Conservation (phyloP, 2,888 invertebrate genomes). For the Nephrocerus scutellatus region DNA sequence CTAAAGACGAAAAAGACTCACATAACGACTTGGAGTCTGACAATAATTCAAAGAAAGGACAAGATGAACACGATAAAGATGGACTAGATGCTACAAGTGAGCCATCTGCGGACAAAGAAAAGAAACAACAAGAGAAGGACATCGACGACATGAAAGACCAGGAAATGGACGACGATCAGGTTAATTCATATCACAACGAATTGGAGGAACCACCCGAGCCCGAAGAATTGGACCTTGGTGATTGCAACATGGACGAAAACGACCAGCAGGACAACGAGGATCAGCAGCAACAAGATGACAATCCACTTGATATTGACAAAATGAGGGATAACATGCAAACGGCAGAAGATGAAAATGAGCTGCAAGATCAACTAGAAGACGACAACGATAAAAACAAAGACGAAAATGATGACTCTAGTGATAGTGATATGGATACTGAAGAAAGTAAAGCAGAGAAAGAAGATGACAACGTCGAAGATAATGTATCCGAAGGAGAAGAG, state of each 20-base stretch:
- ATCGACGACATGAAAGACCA: conserved; percentile 79
- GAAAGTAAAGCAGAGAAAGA: conserved; percentile 48
- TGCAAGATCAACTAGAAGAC: conserved; percentile 49
- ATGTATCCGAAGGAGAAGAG: conserved; percentile 39
- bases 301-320: conserved; percentile 79
- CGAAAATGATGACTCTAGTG: conserved; percentile 35
- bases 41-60: conserved; percentile 53
- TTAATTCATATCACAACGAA: conserved; percentile 73
- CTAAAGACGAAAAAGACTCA: conserved; percentile 66
- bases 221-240: conserved; percentile 81
- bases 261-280: conserved; percentile 54
- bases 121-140: conserved; percentile 55
- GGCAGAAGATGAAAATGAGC: conserved; percentile 36
- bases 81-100: conserved; percentile 44
- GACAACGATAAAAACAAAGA: conserved; percentile 50
- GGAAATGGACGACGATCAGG: conserved; percentile 71
- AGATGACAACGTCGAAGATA: conserved; percentile 55
- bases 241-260: conserved; percentile 75
- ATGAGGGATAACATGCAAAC: conserved; percentile 57
- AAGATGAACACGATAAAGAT: conserved; percentile 52
- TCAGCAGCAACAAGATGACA: conserved; percentile 58
- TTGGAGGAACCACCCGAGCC: conserved; percentile 71
- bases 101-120: conserved; percentile 36
- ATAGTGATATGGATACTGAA: conserved; percentile 51
- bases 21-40: conserved; percentile 46